Conservation (phyloP, 2,113 vertebrate genomes). For the Orycteropus afer region DNA sequence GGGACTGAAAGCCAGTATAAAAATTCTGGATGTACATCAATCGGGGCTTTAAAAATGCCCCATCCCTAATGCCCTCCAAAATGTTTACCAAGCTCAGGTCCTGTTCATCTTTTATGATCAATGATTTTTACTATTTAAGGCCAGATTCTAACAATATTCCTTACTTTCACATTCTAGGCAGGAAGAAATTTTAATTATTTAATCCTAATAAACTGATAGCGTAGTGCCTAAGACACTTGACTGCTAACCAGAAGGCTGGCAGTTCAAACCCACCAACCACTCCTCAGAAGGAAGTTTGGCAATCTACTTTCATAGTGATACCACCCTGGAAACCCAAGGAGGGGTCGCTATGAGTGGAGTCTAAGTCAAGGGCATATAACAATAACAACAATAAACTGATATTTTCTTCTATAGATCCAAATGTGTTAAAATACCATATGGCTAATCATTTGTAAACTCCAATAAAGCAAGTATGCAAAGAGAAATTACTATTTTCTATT, state of each 20-base stretch:
- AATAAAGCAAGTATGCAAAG: not conserved
- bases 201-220: conserved; percentile 7
- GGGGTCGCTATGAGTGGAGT: no score
- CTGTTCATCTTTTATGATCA: not conserved
- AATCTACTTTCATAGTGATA: no score
- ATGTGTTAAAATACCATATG: not conserved
- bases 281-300: no score
- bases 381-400: not conserved
- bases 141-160: not conserved
- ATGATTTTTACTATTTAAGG: not conserved
- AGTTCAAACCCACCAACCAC: no score
- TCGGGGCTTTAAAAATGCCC: not conserved
- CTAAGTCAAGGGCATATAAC: no score
- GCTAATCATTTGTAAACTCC: not conserved
- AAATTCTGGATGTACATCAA: not conserved
- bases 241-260: no score
- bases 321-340: no score
- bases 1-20: not conserved
- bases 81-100: not conserved
- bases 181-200: conserved; percentile 4
- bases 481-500: not conserved
- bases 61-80: not conserved
- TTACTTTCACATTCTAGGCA: not conserved
- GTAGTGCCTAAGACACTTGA: no score
- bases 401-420: conserved; percentile 43